Percentiles rank a stretch among this genome's conserved stretches.
Conservation (phyloP, 2,888 invertebrate genomes). For the Thera obeliscata region DNA sequence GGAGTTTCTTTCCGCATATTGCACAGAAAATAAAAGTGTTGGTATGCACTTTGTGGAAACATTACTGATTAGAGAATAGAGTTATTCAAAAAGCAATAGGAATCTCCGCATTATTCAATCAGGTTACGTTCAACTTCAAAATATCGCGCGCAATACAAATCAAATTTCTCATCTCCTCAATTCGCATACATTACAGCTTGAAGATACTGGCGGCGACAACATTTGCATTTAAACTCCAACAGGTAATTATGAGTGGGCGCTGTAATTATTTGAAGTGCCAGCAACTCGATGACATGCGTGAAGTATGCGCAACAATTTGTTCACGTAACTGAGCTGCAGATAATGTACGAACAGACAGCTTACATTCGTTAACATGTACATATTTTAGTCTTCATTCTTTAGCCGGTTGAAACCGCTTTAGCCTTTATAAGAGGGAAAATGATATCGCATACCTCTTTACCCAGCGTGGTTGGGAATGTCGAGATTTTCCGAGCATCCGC, state of each 20-base stretch:
- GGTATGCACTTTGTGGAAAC: too few species aligned
- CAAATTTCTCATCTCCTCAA: slow-evolving; percentile 73
- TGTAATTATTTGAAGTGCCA: slow-evolving; percentile 72
- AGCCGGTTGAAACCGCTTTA: neutral
- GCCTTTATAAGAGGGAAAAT: too few species aligned
- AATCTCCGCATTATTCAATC: too few species aligned
- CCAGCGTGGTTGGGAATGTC: too few species aligned
- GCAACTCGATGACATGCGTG: slow-evolving; percentile 60
- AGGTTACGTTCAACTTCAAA: slow-evolving; percentile 56
- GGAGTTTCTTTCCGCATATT: neutral
- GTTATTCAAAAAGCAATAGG: neutral
- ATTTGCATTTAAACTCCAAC: slow-evolving; percentile 79
- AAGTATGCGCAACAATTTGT: slow-evolving; percentile 76
- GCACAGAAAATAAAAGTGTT: too few species aligned
- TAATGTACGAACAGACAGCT: slow-evolving; percentile 18
- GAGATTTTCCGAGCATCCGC: too few species aligned
- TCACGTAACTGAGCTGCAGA: slow-evolving; percentile 40
- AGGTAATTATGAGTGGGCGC: slow-evolving; percentile 76
- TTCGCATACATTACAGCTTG: slow-evolving; percentile 64
- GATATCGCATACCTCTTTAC: too few species aligned
- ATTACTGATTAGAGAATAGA: too few species aligned
- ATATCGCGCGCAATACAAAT: slow-evolving; percentile 75
- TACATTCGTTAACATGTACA: slow-evolving; percentile 13
- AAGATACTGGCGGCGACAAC: slow-evolving; percentile 72
- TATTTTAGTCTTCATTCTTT: neutral